A percentile compares a stretch with the other conserved stretches of the same genome.
Evolutionary conservation across 2,888 invertebrate species (phyloP).

Genomic region (Pimpla rufipes): DNA sequence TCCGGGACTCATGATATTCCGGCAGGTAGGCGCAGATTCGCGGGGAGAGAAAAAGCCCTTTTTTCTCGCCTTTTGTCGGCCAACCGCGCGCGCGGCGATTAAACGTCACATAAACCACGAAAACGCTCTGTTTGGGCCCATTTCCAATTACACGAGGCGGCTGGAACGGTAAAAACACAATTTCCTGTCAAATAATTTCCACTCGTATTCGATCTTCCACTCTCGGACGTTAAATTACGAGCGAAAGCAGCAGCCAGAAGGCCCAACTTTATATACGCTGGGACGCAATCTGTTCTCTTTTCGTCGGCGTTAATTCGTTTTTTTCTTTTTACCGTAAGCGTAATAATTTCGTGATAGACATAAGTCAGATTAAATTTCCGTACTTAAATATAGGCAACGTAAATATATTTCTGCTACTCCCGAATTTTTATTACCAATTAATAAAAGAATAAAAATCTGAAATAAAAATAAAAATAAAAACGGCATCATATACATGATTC

Average conservation of each 20-base stretch:
- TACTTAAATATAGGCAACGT: no score
- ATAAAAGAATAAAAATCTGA: no score
- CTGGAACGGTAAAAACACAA: slow-evolving; percentile 58
- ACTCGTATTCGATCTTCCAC: slow-evolving; percentile 20
- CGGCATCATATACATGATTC: no score
- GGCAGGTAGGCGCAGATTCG: slow-evolving; percentile 60
- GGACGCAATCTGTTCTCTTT: slow-evolving; percentile 54
- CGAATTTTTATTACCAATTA: no score
- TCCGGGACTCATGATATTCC: slow-evolving; percentile 72
- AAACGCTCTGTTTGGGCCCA: slow-evolving; percentile 76
- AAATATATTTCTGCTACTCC: no score
- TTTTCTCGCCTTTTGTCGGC: slow-evolving; percentile 55
- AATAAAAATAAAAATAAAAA: no score
- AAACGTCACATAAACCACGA: slow-evolving; percentile 82
- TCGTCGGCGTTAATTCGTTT: background rate
- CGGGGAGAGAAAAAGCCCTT: slow-evolving; percentile 45
- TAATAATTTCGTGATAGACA: no score
- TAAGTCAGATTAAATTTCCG: no score
- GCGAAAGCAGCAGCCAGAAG: slow-evolving; percentile 10
- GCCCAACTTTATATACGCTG: slow-evolving; percentile 11
- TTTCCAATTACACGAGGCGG: slow-evolving; percentile 60
- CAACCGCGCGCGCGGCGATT: slow-evolving; percentile 71
- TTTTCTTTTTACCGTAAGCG: background rate
- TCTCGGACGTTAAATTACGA: slow-evolving; percentile 51
- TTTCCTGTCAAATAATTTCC: slow-evolving; percentile 62